A percentile compares a stretch with the other conserved stretches of the same genome.
Evolutionary conservation across 30 jellyfish, hydroid and myxozoan species (phyloP).

Genomic region (Cassiopea xamachana): DNA sequence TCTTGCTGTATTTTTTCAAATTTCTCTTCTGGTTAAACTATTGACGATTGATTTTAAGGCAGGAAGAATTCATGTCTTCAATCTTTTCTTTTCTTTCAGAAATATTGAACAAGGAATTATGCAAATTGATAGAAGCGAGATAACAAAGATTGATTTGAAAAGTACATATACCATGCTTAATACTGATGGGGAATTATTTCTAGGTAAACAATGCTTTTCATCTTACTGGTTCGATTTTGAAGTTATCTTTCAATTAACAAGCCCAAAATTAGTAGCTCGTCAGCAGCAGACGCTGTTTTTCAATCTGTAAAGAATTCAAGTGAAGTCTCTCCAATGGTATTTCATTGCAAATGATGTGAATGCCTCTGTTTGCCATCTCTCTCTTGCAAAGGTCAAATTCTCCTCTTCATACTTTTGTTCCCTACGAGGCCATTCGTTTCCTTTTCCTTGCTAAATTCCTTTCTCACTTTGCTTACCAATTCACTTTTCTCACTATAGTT

Average conservation of each 20-base stretch:
- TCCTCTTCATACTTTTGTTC: too few species aligned
- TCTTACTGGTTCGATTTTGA: neutral
- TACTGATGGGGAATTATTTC: slow-evolving; percentile 49
- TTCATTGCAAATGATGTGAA: too few species aligned
- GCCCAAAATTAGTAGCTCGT: neutral
- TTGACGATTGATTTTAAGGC: too few species aligned
- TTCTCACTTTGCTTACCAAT: too few species aligned
- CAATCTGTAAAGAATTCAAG: neutral
- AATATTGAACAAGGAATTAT: slow-evolving; percentile 28
- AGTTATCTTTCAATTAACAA: neutral
- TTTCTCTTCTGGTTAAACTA: too few species aligned
- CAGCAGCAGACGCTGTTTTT: neutral
- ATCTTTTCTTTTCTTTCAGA: slow-evolving; percentile 6
- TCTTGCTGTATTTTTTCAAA: too few species aligned
- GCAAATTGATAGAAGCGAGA: slow-evolving; percentile 24
- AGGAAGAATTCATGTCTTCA: neutral
- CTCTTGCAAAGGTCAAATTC: too few species aligned
- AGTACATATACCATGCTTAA: slow-evolving; percentile 49
- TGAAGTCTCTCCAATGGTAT: too few species aligned
- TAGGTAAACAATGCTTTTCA: slow-evolving; percentile 36
- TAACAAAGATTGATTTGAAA: neutral
- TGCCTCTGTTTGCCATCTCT: too few species aligned
- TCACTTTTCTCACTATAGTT: too few species aligned
- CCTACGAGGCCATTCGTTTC: too few species aligned
- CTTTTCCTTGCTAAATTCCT: too few species aligned